A percentile compares a stretch with the other conserved stretches of the same genome.
Conservation (phyloP, 2,113 vertebrate species). For the Cheilinus undulatus region DNA sequence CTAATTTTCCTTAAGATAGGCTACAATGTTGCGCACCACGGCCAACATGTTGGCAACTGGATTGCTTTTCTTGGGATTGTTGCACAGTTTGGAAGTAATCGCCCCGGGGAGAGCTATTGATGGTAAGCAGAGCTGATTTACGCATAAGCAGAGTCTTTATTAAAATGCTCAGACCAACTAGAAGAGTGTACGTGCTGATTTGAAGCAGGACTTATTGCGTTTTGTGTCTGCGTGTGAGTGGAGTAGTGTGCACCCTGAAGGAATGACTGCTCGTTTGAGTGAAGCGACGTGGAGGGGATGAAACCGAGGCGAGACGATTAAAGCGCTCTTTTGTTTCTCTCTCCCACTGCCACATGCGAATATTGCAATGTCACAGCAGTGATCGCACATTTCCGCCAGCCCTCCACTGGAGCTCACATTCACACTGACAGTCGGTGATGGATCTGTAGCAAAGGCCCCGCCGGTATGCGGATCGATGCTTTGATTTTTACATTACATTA, state of each 20-base stretch:
- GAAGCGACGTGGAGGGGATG: conserved; percentile 50
- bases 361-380: conserved; percentile 65
- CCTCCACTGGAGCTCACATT: neutral
- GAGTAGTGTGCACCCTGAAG: conserved; percentile 13
- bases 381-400: neutral
- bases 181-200: conserved; percentile 1
- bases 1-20: conserved; percentile 53
- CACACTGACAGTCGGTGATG: conserved; percentile 19
- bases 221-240: conserved; percentile 17
- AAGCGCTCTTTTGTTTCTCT: conserved; percentile 64
- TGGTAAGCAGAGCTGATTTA: conserved; percentile 72
- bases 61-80: conserved; percentile 80
- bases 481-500: neutral
- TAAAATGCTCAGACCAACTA: neutral
- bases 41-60: conserved; percentile 76
- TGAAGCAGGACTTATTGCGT: neutral
- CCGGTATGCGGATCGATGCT: conserved; percentile 1
- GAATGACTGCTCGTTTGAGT: conserved; percentile 28
- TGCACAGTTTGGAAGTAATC: conserved; percentile 81
- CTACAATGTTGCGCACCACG: conserved; percentile 74
- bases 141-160: neutral
- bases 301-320: conserved; percentile 48
- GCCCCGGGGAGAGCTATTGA: conserved; percentile 77
- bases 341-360: conserved; percentile 59
- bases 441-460: conserved; percentile 45